Base-by-base conservation (phyloP, 2,888 invertebrate genomes). In the Drosophila anceps region DNA sequence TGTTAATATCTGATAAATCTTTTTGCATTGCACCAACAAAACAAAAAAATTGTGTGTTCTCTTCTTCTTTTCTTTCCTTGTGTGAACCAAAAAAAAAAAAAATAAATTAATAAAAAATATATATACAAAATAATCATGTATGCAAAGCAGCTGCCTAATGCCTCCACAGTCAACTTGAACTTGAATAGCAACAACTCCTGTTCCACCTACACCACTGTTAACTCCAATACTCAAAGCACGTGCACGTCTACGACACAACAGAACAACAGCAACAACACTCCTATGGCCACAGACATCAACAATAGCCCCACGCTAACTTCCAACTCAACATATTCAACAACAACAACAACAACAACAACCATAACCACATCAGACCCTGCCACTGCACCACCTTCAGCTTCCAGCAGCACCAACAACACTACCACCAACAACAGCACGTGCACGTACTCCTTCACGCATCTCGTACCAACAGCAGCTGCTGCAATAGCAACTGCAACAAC, bases 1-100 rank as follows among this genome's bases (percentile, higher is more conserved):
- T 57, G 37, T 46, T 69, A 73, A 27, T 57, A 35, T n/a, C 44
- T 48, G 37, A 44, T 55, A 43, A 65, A 53, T 68, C 51, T 72
- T 65, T 66, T 70, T 61, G 80, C 69, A 69, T 73, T 77, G 88
- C 84, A 85, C 89, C 65, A 64, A 24, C 50, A 75, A 53, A 65
- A 35, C 27, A 54, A 70, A 44, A 65, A 69, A 27, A 70, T 74
- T 61, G 64, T 80, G 74, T 82, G 62, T 87, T 85, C 72, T 85
- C 77, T 84, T 89, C 82, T 82, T 84, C 85, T 80, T 74, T 79
- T 80, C 87, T 77, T 78, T 85, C 77, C 82, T 77, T 87, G 82
- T 85, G 87, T 84, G 73, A 78, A 33, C 73, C 73, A 24, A 48
- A 27, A 60, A 35, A 50, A 20, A 18, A 44, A 37, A 57, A 46